A percentile compares a stretch with the other conserved stretches of the same genome.
These are phyloP conservation scores for Erebia aethiops DNA, from an alignment of 2,888 invertebrate species.

Conservation along the genomic window DNA sequence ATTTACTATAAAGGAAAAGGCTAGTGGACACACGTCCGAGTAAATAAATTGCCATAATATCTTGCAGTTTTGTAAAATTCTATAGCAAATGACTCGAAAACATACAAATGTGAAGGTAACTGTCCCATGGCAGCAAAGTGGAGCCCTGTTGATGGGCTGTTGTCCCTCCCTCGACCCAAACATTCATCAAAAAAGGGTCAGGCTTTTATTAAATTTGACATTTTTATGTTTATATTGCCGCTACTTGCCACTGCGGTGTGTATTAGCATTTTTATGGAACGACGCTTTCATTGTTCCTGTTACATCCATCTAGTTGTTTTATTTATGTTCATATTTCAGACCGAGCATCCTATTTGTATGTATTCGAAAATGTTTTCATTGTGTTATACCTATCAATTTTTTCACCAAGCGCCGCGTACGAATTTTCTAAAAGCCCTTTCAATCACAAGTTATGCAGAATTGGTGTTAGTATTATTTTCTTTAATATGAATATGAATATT, in stretches of 20 bases:
- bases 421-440: too few relatives aligned
- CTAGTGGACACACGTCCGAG: not conserved
- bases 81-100: not conserved
- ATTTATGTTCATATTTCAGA: not conserved
- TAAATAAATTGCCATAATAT: not conserved
- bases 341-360: not conserved
- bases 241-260: conserved; percentile 11
- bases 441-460: too few relatives aligned
- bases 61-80: not conserved
- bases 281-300: conserved; percentile 13
- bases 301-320: not conserved
- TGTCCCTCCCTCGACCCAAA: not conserved
- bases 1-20: not conserved
- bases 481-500: too few relatives aligned
- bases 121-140: not conserved
- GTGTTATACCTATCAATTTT: not conserved
- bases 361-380: not conserved
- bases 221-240: conserved; percentile 26
- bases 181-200: conserved; percentile 23
- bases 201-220: conserved; percentile 31
- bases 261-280: conserved; percentile 38
- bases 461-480: too few relatives aligned
- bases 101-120: not conserved
- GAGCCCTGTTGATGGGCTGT: not conserved
- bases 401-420: not conserved